Base-by-base conservation (phyloP, 2,113 vertebrate genomes). In the Edolisoma coerulescens region DNA sequence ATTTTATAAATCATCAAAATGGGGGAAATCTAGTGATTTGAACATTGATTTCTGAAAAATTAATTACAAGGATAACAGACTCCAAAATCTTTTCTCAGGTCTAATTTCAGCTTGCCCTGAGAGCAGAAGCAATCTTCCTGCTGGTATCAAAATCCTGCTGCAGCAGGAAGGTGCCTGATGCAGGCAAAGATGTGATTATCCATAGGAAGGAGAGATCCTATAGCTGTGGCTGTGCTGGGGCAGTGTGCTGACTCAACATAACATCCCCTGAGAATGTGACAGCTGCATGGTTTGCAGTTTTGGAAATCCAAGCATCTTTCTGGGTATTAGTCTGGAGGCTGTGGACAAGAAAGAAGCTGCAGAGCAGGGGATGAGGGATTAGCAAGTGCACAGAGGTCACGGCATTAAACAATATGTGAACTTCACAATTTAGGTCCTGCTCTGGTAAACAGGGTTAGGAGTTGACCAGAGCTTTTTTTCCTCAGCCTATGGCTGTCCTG, bases 221-320 rank as follows among this genome's bases (percentile, higher is more conserved):
- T 54, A 89, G 41, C 94, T 65, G 71, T 65, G 84, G 86, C 89
- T 53, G 0, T 68, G 84, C 68, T 49, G 64, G 26, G 68, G 50
- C 39, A 27, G 24, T 79, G 74, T 79, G 95, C 94, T 96, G 97
- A 97, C 85, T 96, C 93, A 63, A 61, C 90, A 65, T 60, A 95
- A 89, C 2, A 3, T 53, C 50, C 87, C 39, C 89, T 84, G 61
- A 1, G 4, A 82, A 59, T 92, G 77, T 93, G 84, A 92, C 65
- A 88, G 81, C 67, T 96, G 96, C 88, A 1, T 65, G 42, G 71
- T 73, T 76, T 91, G 90, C 91, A 96, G 60, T 97, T 97, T 97
- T 11, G 17, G 96, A 96, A 97, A 97, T 91, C 93, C 95, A 64
- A 84, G 89, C 90, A 94, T 96, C 97, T 95, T 95, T 95, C 90